A percentile compares a stretch with the other conserved stretches of the same genome.
Evolutionary conservation across 64 coral and sea anemone genomes (phyloP).

Genomic region (Stylophora pistillata): DNA sequence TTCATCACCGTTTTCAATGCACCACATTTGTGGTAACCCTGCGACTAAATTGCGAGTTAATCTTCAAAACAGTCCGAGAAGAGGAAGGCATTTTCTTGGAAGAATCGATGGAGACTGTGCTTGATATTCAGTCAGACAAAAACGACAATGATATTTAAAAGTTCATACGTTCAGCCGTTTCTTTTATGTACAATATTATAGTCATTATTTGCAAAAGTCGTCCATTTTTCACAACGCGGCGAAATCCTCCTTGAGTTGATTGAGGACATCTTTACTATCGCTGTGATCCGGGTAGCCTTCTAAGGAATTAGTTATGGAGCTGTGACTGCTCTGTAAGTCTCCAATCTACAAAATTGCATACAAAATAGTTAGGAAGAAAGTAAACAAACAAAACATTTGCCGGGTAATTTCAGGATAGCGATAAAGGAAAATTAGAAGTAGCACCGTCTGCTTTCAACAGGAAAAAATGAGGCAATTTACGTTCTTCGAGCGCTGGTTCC

Average conservation of each 20-base stretch:
- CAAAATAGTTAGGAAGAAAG: not conserved
- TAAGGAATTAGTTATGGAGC: conserved; percentile 82
- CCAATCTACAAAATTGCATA: conserved; percentile 70
- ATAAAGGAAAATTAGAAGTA: too few relatives aligned
- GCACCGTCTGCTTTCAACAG: not conserved
- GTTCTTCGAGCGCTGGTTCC: not conserved
- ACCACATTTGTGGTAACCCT: too few relatives aligned
- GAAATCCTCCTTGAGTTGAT: conserved; percentile 90
- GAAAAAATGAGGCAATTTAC: not conserved
- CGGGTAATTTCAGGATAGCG: not conserved
- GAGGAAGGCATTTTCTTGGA: too few relatives aligned
- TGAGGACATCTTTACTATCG: conserved; percentile 84
- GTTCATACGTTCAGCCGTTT: not conserved
- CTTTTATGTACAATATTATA: not conserved
- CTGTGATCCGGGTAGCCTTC: conserved; percentile 87
- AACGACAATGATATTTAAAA: not conserved
- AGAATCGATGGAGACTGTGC: too few relatives aligned
- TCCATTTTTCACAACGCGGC: conserved; percentile 60
- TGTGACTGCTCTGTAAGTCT: conserved; percentile 90
- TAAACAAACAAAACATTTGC: not conserved
- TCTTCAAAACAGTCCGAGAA: too few relatives aligned
- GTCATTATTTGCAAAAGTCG: too few relatives aligned
- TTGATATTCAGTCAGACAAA: too few relatives aligned
- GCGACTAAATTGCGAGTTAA: too few relatives aligned
- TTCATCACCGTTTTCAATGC: too few relatives aligned